A percentile compares a stretch with the other conserved stretches of the same genome.
Evolutionary conservation across 2,888 invertebrate species (phyloP).

Genomic region (Drosophila monieri): DNA sequence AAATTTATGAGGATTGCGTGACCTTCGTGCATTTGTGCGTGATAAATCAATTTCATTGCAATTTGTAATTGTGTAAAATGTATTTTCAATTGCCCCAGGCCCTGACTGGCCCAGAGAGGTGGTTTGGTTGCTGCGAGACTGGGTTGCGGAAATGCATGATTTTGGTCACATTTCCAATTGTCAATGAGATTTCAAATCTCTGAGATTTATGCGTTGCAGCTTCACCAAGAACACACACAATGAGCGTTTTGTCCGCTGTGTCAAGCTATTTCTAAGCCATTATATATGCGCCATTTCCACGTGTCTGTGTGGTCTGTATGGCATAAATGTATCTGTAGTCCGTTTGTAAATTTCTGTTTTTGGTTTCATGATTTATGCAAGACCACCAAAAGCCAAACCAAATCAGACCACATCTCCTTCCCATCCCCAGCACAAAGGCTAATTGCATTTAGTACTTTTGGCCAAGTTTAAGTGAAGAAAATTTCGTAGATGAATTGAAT

Average conservation of each 20-base stretch:
- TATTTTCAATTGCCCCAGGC: conserved; percentile 70
- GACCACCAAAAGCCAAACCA: conserved; percentile 45
- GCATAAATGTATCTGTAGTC: conserved; percentile 17
- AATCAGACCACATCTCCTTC: conserved; percentile 16
- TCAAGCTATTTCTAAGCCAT: conserved; percentile 63
- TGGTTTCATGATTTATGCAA: conserved; percentile 68
- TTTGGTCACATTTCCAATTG: conserved; percentile 78
- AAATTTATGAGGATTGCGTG: conserved; percentile 75
- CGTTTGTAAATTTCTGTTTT: conserved; percentile 62
- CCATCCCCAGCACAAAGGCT: conserved; percentile 32
- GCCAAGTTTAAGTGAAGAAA: conserved; percentile 45
- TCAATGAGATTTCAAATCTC: conserved; percentile 77
- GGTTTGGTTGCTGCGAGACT: not conserved
- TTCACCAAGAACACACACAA: conserved; percentile 46
- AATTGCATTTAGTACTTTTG: conserved; percentile 59
- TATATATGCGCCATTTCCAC: conserved; percentile 58
- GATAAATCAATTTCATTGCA: conserved; percentile 78
- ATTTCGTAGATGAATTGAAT: conserved; percentile 40
- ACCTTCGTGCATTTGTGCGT: conserved; percentile 72
- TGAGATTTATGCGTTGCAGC: conserved; percentile 66
- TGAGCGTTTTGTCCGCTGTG: conserved; percentile 50
- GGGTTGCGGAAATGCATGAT: conserved; percentile 70
- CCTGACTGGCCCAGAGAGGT: conserved; percentile 7
- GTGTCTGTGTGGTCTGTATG: conserved; percentile 18
- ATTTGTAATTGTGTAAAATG: conserved; percentile 79